Evolutionary conservation across 1,140 invertebrate genomes (phyloP).

Genomic region (Diachasma alloeum): DNA sequence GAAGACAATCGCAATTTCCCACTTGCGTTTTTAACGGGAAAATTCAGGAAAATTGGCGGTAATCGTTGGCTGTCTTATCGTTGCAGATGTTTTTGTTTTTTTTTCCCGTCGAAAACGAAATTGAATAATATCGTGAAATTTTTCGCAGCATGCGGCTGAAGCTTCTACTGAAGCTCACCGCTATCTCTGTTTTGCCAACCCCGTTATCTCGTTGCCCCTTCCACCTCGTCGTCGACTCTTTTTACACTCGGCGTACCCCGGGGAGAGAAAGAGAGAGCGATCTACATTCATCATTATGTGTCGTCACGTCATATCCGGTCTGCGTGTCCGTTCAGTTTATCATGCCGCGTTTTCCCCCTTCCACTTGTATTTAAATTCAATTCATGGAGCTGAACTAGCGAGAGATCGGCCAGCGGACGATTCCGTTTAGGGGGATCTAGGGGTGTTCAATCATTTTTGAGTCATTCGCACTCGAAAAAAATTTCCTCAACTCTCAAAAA

Average conservation of each 20-base stretch:
- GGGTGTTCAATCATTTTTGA: no score
- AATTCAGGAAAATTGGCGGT: no score
- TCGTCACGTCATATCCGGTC: conserved; percentile 49
- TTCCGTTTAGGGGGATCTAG: no score
- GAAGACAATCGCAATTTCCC: no score
- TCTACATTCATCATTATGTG: conserved; percentile 48
- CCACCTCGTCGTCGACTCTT: conserved; percentile 43
- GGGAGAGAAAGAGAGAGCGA: conserved; percentile 32
- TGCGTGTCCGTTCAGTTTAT: conserved; percentile 28
- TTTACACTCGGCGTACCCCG: conserved; percentile 30
- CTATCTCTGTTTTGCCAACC: conserved; percentile 63
- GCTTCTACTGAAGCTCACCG: conserved; percentile 6
- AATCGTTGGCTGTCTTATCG: no score
- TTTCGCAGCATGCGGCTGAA: neutral
- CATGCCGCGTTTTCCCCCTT: neutral
- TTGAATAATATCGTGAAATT: conserved; percentile 9
- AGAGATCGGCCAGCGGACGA: no score
- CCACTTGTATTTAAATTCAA: conserved; percentile 23
- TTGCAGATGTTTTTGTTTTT: neutral
- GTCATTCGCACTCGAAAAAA: no score
- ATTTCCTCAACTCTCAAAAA: no score
- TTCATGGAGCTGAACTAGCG: no score
- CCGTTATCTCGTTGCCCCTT: conserved; percentile 56
- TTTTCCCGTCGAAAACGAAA: neutral
- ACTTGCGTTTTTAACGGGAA: no score